Conservation (phyloP, 1,140 invertebrate species). For the Druon quercuslanigerum region DNA sequence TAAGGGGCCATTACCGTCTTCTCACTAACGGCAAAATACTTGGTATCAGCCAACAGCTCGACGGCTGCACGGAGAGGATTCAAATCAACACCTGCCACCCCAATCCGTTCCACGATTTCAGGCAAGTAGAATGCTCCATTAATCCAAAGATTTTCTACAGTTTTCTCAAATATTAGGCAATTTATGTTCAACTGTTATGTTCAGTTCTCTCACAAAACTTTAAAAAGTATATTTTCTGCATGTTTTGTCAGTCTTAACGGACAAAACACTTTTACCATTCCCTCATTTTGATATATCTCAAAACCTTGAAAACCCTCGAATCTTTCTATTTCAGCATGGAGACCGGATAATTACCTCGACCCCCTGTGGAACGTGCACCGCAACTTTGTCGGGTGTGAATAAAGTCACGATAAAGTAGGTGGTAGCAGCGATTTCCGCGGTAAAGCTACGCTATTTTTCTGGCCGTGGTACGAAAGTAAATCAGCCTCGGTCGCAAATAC, state of each 20-base stretch:
- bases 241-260: background rate
- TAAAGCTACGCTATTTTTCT: conserved; percentile 56
- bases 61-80: conserved; percentile 35
- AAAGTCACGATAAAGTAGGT: conserved; percentile 47
- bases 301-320: conserved; percentile 2
- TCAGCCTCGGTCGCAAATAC: conserved; percentile 61
- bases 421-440: conserved; percentile 57
- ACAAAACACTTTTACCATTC: background rate
- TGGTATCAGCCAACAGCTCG: conserved; percentile 41
- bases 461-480: conserved; percentile 54
- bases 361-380: background rate
- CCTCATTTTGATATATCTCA: background rate
- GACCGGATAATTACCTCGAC: conserved; percentile 21
- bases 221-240: no score
- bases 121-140: background rate
- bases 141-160: no score
- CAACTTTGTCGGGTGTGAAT: conserved; percentile 18
- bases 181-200: no score
- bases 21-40: conserved; percentile 50
- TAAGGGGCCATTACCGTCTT: conserved; percentile 65
- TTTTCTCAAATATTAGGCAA: no score
- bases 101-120: conserved; percentile 8
- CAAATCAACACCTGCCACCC: conserved; percentile 57
- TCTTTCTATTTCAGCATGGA: background rate
- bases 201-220: no score